Evolutionary conservation across 2,888 invertebrate species (phyloP).

Genomic region (Diabrotica balteata): DNA sequence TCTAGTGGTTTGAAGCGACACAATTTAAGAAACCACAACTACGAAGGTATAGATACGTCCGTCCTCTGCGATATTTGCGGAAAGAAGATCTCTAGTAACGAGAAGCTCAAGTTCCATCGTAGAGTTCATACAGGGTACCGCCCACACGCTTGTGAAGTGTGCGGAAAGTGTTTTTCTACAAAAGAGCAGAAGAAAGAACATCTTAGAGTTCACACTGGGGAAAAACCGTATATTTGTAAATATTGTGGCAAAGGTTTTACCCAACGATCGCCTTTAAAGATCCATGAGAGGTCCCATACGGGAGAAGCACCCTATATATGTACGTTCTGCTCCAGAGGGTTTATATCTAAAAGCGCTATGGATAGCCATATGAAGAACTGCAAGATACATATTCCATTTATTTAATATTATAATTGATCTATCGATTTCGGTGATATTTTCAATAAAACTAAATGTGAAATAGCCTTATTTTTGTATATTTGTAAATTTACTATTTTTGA

Average conservation of each 20-base stretch:
- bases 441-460: too few relatives aligned
- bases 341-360: constrained; percentile 55
- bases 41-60: constrained; percentile 60
- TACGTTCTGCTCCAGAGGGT: constrained; percentile 53
- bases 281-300: constrained; percentile 69
- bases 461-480: too few relatives aligned
- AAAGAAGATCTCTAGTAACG: constrained; percentile 54
- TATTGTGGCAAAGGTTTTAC: constrained; percentile 57
- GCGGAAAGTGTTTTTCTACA: constrained; percentile 63
- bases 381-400: constrained; percentile 19
- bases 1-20: constrained; percentile 50
- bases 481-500: too few relatives aligned
- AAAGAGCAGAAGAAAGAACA: constrained; percentile 58
- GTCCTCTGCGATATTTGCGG: constrained; percentile 58
- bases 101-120: constrained; percentile 55
- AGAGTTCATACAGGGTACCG: constrained; percentile 60
- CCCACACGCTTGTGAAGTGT: constrained; percentile 57
- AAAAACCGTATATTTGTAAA: constrained; percentile 57
- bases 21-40: constrained; percentile 53
- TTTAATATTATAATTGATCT: background rate
- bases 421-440: too few relatives aligned
- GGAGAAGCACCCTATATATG: constrained; percentile 68
- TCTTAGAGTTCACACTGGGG: constrained; percentile 50
- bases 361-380: constrained; percentile 56
- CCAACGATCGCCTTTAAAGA: constrained; percentile 67